Conservation (phyloP, 1,140 invertebrate species). For the Nomia melanderi region DNA sequence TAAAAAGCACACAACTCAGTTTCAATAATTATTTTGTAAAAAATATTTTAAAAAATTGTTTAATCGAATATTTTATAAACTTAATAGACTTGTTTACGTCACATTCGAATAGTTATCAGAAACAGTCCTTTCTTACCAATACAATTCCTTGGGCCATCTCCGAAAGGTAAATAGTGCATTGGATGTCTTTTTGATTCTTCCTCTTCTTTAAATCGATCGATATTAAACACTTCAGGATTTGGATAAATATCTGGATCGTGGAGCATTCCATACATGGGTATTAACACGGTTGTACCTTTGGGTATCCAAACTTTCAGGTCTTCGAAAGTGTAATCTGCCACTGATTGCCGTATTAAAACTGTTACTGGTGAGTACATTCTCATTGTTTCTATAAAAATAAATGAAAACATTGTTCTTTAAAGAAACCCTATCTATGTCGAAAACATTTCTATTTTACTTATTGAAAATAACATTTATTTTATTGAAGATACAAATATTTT, state of each 20-base stretch:
- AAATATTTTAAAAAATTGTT: neutral
- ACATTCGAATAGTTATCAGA: neutral
- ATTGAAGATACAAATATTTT: no score
- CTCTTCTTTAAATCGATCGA: constrained; percentile 12
- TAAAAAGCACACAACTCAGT: neutral
- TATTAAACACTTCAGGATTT: constrained; percentile 11
- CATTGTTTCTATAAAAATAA: no score
- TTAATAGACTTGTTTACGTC: neutral
- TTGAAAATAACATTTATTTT: no score
- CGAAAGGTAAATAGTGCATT: constrained; percentile 14
- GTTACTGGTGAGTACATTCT: no score
- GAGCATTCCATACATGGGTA: constrained; percentile 19
- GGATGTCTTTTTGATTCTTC: neutral
- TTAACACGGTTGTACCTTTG: neutral
- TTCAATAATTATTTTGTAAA: neutral
- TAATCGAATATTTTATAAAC: neutral
- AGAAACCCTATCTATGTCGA: no score
- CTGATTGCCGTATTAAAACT: no score
- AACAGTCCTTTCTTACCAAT: no score
- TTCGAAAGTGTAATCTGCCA: no score
- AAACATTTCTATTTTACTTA: no score
- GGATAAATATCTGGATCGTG: constrained; percentile 18
- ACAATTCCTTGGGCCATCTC: neutral
- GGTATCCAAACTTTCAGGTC: neutral
- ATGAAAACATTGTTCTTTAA: no score